Base-by-base conservation (phyloP, 64 coral and sea anemone genomes). In the Actinia equina region DNA sequence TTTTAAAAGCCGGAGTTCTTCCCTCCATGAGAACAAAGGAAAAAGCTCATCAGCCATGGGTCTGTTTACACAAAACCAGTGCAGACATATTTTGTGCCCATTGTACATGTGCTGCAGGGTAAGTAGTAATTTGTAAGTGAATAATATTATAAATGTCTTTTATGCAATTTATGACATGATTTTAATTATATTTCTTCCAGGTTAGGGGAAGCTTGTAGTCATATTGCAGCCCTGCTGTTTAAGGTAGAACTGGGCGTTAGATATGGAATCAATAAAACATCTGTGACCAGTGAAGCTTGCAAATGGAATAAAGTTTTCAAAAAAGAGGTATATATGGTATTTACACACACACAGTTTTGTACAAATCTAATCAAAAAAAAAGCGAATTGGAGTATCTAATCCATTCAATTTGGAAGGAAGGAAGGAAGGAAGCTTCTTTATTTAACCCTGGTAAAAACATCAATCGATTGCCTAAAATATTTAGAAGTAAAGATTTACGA, bases 51-150 rank as follows among this genome's bases (percentile, higher is more conserved):
- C 14, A 63, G 14, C 16, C 78, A 5, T 80, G 87, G 87, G 87
- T 89, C 61, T 89, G 87, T 62, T 14, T 89, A 4, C 46, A 89
- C 30, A 89, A 89, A 80, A 89, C 57, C 46, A 67, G 80, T 20
- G 74, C 77, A 9, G 58, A 17, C 15, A 77, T 89, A 25, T 62
- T 81, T 60, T 79, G 71, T 63, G 87, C 74, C 22, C 78, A 89
- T 82, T 89, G 87, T 54, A 89, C 78, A 43, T 89, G 87, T 61
- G 59, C 80, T 46, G 77, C 87, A 17, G 77, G 87, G 87, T 79
- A 80, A 43, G 76, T 18, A 53, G 26, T 76, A 74, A 9, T 77
- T 49, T 77, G 20, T 54, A 51, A n/a, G 51, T 22, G 49, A 44
- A 63, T 77, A 87, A 6, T 54, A 54, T 54, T 54, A 54, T 8